Evolutionary conservation across 1,140 invertebrate species (phyloP), one percentile per base, ranked within the genome.

Genomic region (Atopsyche davidsoni): DNA sequence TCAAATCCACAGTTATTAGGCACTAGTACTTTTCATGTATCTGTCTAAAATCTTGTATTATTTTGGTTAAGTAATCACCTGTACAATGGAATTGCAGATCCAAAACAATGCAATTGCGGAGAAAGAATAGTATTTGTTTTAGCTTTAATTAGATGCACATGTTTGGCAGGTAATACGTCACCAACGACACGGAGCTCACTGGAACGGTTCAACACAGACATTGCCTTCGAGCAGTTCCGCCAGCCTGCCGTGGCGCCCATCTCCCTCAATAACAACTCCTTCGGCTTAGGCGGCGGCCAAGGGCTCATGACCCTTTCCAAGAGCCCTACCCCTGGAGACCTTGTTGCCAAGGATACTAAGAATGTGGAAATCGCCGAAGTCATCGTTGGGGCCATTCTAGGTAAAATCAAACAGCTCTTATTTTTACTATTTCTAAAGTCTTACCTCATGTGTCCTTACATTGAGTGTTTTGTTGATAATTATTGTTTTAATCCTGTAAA

Each of bases 381-480:
- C 74, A 94, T 97, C 73, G 92, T 97, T 63, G 94, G 94, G 65
- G 94, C 93, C 65, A 95, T 98, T 66, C 79, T 98, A 69, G 94
- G 90, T 76, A 66, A 36, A 7, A 23, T 19, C 23, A 35, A n/a
- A 3, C 32, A 7, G 23, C 16, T 24, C 10, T 3, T 41, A 41
- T 18, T 18, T 16, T 7, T 41, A 21, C 24, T 6, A 36, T 14
- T 14, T 36, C 34, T 4, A 9, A 9, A 36, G 6, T 4, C 34
- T 36, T 14, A 4, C 7, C 34, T 11, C 7, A 14, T 36, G 34
- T 14, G 14, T 7, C 34, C 14, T 36, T 6, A 16, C 4, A 11
- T 9, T 7, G 7, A 14, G 4, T 11, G 7, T 11, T 9, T 11
- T 36, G 34, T 11, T 9, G 4, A 4, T 36, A 11, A 36, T 36